phyloP scores from a whole-genome alignment of 2,888 invertebrate genomes.

The Trissoscelio sp. region DNA sequence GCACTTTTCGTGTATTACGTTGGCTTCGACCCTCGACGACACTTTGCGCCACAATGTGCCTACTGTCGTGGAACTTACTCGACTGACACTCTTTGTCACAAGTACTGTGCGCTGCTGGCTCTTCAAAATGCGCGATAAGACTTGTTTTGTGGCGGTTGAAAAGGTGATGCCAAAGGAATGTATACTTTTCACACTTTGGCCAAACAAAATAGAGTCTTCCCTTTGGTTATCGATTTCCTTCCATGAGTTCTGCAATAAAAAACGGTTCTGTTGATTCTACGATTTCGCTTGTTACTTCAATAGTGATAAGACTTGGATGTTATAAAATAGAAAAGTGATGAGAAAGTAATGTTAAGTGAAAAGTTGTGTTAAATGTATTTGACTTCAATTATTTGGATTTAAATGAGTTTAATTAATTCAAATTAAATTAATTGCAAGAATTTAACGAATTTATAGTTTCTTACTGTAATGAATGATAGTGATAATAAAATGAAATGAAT shows the following conservation, averaged over 20 bases:
- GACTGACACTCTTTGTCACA: constrained; percentile 54
- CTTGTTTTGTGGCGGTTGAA: constrained; percentile 47
- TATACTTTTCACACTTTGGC: constrained; percentile 45
- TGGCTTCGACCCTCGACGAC: constrained; percentile 60
- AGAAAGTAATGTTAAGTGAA: no score
- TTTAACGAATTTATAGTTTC: no score
- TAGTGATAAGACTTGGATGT: no score
- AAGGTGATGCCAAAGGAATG: constrained; percentile 32
- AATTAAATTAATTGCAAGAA: no score
- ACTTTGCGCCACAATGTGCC: constrained; percentile 62
- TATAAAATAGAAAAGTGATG: no score
- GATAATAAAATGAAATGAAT: background rate
- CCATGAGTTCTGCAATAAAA: background rate
- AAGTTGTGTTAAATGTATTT: no score
- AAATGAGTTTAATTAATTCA: no score
- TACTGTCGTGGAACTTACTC: constrained; percentile 63
- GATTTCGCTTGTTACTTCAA: no score
- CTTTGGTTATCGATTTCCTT: constrained; percentile 12
- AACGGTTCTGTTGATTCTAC: no score
- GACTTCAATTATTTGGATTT: no score
- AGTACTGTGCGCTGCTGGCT: constrained; percentile 33
- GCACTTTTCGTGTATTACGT: constrained; percentile 58
- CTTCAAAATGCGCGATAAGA: constrained; percentile 59
- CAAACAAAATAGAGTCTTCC: constrained; percentile 17
- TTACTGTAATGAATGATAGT: no score